Conservation (phyloP, 2,888 invertebrate species). For the Polydrusus tereticollis region DNA sequence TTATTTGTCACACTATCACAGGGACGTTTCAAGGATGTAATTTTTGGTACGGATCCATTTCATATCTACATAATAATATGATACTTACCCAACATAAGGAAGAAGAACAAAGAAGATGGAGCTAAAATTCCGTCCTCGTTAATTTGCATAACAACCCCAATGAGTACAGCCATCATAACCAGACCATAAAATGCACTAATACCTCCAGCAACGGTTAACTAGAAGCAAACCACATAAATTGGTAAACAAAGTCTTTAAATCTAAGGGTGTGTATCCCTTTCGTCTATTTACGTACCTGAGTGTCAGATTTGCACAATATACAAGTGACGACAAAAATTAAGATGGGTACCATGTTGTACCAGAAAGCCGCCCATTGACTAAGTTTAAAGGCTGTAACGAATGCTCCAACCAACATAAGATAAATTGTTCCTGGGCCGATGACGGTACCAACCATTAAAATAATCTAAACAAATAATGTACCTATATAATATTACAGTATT, state of each 20-base stretch:
- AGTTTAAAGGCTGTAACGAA: slow-evolving; percentile 84
- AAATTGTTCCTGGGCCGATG: slow-evolving; percentile 86
- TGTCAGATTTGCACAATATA: slow-evolving; percentile 75
- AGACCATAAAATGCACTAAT: slow-evolving; percentile 85
- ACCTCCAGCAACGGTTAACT: slow-evolving; percentile 80
- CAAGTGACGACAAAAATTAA: slow-evolving; percentile 77
- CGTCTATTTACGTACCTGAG: slow-evolving; percentile 71
- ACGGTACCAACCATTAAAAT: slow-evolving; percentile 81
- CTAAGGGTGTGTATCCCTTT: no score
- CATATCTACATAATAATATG: neutral
- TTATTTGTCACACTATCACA: no score
- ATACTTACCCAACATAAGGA: slow-evolving; percentile 69
- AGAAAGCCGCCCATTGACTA: slow-evolving; percentile 76
- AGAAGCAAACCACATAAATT: slow-evolving; percentile 47
- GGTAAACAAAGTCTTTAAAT: neutral
- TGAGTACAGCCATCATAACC: slow-evolving; percentile 89
- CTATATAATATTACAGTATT: no score
- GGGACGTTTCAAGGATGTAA: no score
- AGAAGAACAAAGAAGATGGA: slow-evolving; percentile 87
- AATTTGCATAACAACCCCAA: slow-evolving; percentile 85
- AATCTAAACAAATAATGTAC: slow-evolving; percentile 73
- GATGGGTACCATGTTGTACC: slow-evolving; percentile 78
- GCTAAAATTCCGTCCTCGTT: slow-evolving; percentile 83
- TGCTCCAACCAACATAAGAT: slow-evolving; percentile 86
- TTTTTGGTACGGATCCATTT: no score